Base-by-base conservation (phyloP, 1,140 invertebrate genomes). In the Apis mellifera region DNA sequence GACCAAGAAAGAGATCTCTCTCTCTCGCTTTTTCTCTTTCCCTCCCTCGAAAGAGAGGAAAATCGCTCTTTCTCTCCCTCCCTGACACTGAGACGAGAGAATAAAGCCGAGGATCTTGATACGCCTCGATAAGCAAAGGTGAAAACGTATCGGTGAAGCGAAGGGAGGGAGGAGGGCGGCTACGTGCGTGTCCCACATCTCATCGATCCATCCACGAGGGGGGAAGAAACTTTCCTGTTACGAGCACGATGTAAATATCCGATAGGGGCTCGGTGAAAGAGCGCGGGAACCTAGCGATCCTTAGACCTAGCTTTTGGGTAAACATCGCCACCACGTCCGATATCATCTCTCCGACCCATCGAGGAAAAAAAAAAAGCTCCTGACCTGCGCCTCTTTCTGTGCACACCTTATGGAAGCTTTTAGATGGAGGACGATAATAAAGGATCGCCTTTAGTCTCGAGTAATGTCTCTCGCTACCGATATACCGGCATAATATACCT, bases 221-320 rank as follows among this genome's bases (percentile, higher is more conserved):
- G 66, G n/a, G n/a, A n/a, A n/a, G n/a, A 48, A 32, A 62, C 71
- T 52, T 55, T 17, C 83, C 60, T 80, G 75, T 70, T 26, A 66
- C 50, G 42, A 1, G 0, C 69, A 19, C 78, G 71, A 84, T 84
- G 78, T 75, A 81, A 84, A 75, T 75, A 69, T 42, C 65, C 59
- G 83, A 84, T 84, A 84, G 21, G 50, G 21, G 50, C 54, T 21
- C 48, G 32, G 55, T 82, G 78, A 84, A 84, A 69, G 78, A 74
- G 78, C 55, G 32, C 70, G 54, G 78, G 71, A 52, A 80, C 21
- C 72, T 65, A 26, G 19, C 69, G 77, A 78, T 73, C 83, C 78
- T 84, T 84, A 82, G 79, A 82, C 54, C 50, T 32, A 32, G 79
- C 83, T 62, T 68, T 70, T 76, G 68, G 83, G 73, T 77, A 82